Evolutionary conservation across 2,888 invertebrate genomes (phyloP).

Genomic region (Netelia virgata): DNA sequence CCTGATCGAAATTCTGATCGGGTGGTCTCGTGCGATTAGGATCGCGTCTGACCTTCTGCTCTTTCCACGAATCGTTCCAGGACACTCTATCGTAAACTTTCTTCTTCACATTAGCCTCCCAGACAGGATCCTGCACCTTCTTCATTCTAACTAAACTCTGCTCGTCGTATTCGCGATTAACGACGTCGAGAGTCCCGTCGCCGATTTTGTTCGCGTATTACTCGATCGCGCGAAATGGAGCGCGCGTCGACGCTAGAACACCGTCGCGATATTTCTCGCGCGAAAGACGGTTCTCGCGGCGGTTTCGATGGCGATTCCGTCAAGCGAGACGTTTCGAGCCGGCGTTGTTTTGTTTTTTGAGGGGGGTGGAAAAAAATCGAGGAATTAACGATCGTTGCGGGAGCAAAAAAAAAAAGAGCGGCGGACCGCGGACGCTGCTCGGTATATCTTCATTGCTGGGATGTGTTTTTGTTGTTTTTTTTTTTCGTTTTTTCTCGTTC

Average conservation of each 20-base stretch:
- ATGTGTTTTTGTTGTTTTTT: not conserved
- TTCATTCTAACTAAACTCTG: slow-evolving; percentile 20
- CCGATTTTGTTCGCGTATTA: slow-evolving; percentile 11
- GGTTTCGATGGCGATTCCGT: not conserved
- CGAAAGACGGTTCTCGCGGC: slow-evolving; percentile 8
- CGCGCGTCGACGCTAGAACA: not conserved
- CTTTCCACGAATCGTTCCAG: slow-evolving; percentile 52
- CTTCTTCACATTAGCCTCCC: slow-evolving; percentile 33
- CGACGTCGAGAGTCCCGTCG: slow-evolving; percentile 4
- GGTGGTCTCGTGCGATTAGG: not conserved
- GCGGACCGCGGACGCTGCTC: too few species aligned
- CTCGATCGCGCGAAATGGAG: too few species aligned
- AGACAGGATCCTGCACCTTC: slow-evolving; percentile 25
- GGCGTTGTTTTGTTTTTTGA: slow-evolving; percentile 30
- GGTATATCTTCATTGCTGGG: not conserved
- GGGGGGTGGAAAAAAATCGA: not conserved
- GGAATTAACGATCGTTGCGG: slow-evolving; percentile 10
- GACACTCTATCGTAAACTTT: slow-evolving; percentile 56
- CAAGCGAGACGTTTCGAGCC: slow-evolving; percentile 3
- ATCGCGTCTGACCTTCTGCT: slow-evolving; percentile 1
- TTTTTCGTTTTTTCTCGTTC: slow-evolving; percentile 1
- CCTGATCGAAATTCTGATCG: slow-evolving; percentile 51
- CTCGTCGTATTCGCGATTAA: slow-evolving; percentile 19
- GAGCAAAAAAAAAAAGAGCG: slow-evolving; percentile 11
- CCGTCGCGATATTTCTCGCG: not conserved